Percentiles rank a stretch among this genome's conserved stretches.
phyloP scores from a whole-genome alignment of 2,113 vertebrate genomes.

The Okapia johnstoni region DNA sequence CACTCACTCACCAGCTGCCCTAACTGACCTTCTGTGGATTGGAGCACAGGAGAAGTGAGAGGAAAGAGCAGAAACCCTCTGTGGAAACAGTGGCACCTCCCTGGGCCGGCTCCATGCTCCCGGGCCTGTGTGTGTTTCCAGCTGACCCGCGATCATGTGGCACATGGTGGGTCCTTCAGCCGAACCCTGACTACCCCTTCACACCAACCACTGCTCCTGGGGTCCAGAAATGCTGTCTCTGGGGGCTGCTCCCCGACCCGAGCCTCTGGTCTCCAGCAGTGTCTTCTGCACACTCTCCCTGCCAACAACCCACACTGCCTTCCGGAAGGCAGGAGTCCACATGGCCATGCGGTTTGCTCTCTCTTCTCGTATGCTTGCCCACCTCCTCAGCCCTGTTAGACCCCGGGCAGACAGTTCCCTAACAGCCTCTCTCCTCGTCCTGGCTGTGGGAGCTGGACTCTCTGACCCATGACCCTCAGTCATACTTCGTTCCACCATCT shows the following conservation, averaged over 20 bases:
- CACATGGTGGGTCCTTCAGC: background rate
- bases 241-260: rapidly evolving
- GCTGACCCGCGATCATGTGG: background rate
- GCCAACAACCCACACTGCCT: background rate
- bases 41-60: background rate
- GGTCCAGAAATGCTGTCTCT: background rate
- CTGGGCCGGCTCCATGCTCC: background rate
- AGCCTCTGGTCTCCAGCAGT: background rate
- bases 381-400: background rate
- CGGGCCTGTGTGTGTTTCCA: rapidly evolving
- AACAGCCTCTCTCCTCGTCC: background rate
- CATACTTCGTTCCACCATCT: background rate
- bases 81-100: rapidly evolving
- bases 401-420: background rate
- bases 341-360: background rate
- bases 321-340: background rate
- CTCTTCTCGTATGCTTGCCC: background rate
- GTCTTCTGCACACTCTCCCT: background rate
- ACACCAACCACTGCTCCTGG: rapidly evolving
- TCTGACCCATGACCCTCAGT: rapidly evolving
- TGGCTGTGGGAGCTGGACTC: background rate
- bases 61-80: background rate
- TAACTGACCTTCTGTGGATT: background rate
- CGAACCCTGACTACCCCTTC: background rate
- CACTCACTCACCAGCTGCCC: too few relatives aligned